Evolutionary conservation across 2,113 vertebrate genomes (phyloP), one percentile per base, ranked within the genome.

Genomic region (Macquaria australasica): DNA sequence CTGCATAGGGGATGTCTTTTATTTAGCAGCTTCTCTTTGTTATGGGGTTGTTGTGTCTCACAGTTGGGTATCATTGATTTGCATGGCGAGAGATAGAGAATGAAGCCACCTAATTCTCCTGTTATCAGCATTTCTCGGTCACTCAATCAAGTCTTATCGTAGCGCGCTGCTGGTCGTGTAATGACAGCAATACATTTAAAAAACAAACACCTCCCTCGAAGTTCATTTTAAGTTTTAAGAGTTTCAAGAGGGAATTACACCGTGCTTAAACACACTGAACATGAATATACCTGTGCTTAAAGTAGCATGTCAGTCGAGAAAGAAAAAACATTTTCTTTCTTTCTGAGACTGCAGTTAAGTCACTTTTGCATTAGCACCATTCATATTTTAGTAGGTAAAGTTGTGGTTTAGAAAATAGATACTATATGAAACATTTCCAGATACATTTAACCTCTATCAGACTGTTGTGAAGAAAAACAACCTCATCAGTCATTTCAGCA

Each of bases 121-220:
- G 41, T 87, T 92, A 92, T 92, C 92, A 94, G 92, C 93, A 84
- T 88, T 94, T 93, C 90, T 88, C 83, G 75, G 87, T 88, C 87
- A 84, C 88, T 95, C 92, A 90, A 87, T 92, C 94, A 90, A 81
- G 79, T 74, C 87, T 92, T 93, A 95, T 95, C 91, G 85, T 77
- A 70, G 89, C 41, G 23, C 10, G 45, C 87, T 73, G 84, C 88
- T 92, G 90, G 73, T 93, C 69, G 75, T 87, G 82, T 95, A 95
- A 96, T 94, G 91, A 88, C 77, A 85, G 85, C 88, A 91, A 94
- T 95, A 92, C 68, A 94, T 94, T 89, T 84, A 21, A 82, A 93
- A 89, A 87, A 88, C 70, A 93, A 90, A 93, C 84, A 85, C 82
- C 90, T 66, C 59, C 67, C 64, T 67, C 10, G 48, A 73, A 89